Evolutionary conservation across 2,888 invertebrate species (phyloP), one percentile per base, ranked within the genome.

Genomic region (Melanargia galathea): DNA sequence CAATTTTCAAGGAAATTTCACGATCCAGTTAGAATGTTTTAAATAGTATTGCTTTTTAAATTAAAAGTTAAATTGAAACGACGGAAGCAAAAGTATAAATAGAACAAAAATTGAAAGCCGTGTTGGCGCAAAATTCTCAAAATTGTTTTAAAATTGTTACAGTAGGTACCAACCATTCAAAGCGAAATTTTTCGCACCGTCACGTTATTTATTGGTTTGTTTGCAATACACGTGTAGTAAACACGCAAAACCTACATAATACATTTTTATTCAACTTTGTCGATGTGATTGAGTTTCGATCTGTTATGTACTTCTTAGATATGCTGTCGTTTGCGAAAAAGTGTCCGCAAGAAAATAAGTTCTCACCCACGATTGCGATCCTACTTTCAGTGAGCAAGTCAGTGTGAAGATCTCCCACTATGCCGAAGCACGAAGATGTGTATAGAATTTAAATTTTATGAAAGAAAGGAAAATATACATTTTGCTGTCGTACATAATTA

Each of bases 131-230:
- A 40, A 60, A 62, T 62, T 64, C 20, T 26, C 38, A 18, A 61
- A 63, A 66, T 49, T 67, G 64, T 67, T 67, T 66, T 59, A 26
- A 62, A 67, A 62, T 62, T 57, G 62, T 60, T 62, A 46, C 62
- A 52, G 60, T n/a, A n/a, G n/a, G n/a, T 62, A 46, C 54, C 60
- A 64, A 67, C 56, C 45, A 40, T 62, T 62, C 56, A 64, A 52
- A 64, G 57, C 57, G 20, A 38, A 62, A 60, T 62, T 55, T 56
- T 63, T 64, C 43, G 8, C 24, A 24, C 24, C 22, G 55, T 40
- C 38, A n/a, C 38, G 22, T 54, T 54, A 35, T 35, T 60, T 60
- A 65, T 61, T 63, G 63, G 63, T 61, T 60, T 63, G 48, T 61
- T 62, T 54, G 45, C 22, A 33, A 45, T n/a, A 45, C 20, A 13